These are phyloP conservation scores for Paedocypris sp. DNA, from an alignment of 2,113 vertebrate genomes.

Conservation along the genomic window DNA sequence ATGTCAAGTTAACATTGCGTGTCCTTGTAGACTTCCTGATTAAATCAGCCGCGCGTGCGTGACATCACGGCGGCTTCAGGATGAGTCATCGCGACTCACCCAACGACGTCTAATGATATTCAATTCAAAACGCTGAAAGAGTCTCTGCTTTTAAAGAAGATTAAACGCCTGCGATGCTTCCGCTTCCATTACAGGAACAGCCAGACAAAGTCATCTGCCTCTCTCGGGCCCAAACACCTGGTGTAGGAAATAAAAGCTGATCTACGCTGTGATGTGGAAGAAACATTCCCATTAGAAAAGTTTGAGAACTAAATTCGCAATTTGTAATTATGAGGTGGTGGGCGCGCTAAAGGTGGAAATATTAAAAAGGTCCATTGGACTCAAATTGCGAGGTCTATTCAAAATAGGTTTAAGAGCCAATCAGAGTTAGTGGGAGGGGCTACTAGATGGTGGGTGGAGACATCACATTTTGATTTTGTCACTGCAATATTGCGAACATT, in stretches of 20 bases:
- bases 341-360: too few species aligned
- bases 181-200: slow-evolving; percentile 9
- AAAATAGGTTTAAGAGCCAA: too few species aligned
- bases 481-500: too few species aligned
- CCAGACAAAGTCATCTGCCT: background rate
- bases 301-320: too few species aligned
- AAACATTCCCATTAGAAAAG: too few species aligned
- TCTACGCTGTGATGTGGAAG: too few species aligned
- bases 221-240: background rate
- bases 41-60: slow-evolving; percentile 49
- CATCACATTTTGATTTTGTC: too few species aligned
- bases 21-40: slow-evolving; percentile 65
- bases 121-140: slow-evolving; percentile 60
- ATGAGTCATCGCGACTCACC: slow-evolving; percentile 58
- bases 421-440: too few species aligned
- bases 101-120: slow-evolving; percentile 58
- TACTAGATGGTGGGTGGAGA: too few species aligned
- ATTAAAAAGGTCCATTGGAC: too few species aligned
- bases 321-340: too few species aligned
- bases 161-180: slow-evolving; percentile 54
- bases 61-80: slow-evolving; percentile 40
- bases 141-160: slow-evolving; percentile 64
- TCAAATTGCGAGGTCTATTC: too few species aligned
- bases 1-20: slow-evolving; percentile 60
- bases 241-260: background rate